Percentiles rank a stretch among this genome's conserved stretches.
Evolutionary conservation across 2,888 invertebrate species (phyloP).

Genomic region (Cosmia pyralina): DNA sequence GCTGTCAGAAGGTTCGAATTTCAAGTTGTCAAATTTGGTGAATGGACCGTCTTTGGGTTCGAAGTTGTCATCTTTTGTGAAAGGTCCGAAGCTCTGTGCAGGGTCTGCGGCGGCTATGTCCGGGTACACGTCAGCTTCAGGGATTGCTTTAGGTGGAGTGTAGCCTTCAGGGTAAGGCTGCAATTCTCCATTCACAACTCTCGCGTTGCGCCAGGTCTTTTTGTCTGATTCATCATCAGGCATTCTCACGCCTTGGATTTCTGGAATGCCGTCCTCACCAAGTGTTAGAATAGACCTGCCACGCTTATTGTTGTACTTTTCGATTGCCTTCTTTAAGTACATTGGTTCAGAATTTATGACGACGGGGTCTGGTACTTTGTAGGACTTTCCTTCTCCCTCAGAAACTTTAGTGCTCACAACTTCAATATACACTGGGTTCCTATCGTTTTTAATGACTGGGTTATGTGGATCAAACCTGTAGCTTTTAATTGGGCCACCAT

Average conservation of each 20-base stretch:
- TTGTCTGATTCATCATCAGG: conserved; percentile 96
- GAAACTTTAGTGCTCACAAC: conserved; percentile 87
- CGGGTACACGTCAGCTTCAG: conserved; percentile 90
- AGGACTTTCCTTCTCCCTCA: conserved; percentile 85
- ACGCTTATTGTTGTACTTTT: conserved; percentile 89
- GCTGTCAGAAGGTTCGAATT: conserved; percentile 81
- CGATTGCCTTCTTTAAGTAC: conserved; percentile 89
- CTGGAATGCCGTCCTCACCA: conserved; percentile 93
- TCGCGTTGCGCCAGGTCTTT: conserved; percentile 96
- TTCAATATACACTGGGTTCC: conserved; percentile 90
- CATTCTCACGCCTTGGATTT: conserved; percentile 95
- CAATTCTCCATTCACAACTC: conserved; percentile 95
- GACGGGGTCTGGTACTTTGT: conserved; percentile 92
- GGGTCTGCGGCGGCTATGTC: conserved; percentile 79
- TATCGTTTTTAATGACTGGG: conserved; percentile 88
- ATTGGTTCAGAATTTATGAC: conserved; percentile 92
- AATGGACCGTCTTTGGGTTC: conserved; percentile 90
- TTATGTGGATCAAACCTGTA: conserved; percentile 87
- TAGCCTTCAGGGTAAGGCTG: conserved; percentile 93
- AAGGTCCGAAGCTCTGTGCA: conserved; percentile 89
- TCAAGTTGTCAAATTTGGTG: conserved; percentile 90
- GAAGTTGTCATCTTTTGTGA: conserved; percentile 91
- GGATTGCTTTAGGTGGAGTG: conserved; percentile 91
- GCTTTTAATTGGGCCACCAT: conserved; percentile 84
- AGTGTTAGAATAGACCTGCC: conserved; percentile 92